A percentile compares a stretch with the other conserved stretches of the same genome.
These are phyloP conservation scores for Zaprionus davidi DNA, from an alignment of 1,140 invertebrate genomes.

Conservation along the genomic window DNA sequence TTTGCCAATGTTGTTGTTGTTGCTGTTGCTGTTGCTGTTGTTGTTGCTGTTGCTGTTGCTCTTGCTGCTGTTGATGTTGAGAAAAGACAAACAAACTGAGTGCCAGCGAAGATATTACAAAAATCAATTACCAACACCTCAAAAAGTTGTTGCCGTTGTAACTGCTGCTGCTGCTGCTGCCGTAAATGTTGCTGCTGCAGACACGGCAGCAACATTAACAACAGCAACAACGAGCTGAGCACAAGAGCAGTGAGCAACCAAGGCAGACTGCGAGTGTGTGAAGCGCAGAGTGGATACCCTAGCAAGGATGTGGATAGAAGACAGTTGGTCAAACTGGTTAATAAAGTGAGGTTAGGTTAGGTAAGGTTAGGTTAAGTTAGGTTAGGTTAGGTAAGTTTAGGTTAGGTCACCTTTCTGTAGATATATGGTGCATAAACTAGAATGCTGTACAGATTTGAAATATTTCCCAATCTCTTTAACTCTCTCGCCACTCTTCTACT, in stretches of 20 bases:
- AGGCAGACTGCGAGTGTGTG: neutral
- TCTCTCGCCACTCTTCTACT: neutral
- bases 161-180: slow-evolving; percentile 43
- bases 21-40: slow-evolving; percentile 46
- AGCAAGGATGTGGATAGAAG: neutral
- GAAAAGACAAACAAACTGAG: slow-evolving; percentile 74
- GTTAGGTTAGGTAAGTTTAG: neutral
- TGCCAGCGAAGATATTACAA: slow-evolving; percentile 81
- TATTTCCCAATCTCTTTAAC: neutral
- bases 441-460: neutral
- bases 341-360: neutral
- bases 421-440: too few relatives aligned
- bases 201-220: slow-evolving; percentile 71
- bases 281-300: slow-evolving; percentile 16
- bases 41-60: slow-evolving; percentile 35
- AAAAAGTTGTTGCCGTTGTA: slow-evolving; percentile 62
- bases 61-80: slow-evolving; percentile 37
- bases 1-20: slow-evolving; percentile 56
- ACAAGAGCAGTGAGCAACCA: slow-evolving; percentile 25
- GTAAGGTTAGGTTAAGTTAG: neutral
- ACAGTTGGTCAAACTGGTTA: neutral
- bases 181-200: slow-evolving; percentile 25
- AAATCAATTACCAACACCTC: slow-evolving; percentile 83
- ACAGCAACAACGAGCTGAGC: slow-evolving; percentile 48
- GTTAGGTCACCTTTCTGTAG: too few relatives aligned